Conservation (phyloP, 1,140 invertebrate species). For the Leptinotarsa lineolata region DNA sequence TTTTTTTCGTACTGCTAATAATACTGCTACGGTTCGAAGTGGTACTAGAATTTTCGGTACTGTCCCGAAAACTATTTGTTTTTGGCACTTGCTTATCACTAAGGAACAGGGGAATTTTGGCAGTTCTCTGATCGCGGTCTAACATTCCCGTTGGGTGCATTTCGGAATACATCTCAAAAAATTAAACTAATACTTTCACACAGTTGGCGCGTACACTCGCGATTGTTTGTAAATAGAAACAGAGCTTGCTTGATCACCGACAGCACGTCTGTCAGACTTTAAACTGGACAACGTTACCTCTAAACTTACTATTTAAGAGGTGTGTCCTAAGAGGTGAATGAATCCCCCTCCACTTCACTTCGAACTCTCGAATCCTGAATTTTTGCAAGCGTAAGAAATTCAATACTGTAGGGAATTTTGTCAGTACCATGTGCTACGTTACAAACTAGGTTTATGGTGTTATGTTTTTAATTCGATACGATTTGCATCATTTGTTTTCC, state of each 20-base stretch:
- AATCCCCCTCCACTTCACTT: constrained; percentile 23
- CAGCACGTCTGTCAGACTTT: constrained; percentile 38
- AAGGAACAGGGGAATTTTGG: constrained; percentile 35
- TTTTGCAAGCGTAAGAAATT: constrained; percentile 14
- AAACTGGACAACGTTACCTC: constrained; percentile 32
- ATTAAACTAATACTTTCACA: constrained; percentile 22
- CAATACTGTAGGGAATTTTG: constrained; percentile 5
- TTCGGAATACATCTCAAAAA: constrained; percentile 4
- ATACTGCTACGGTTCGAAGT: neutral
- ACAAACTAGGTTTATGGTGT: neutral
- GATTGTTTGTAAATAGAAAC: constrained; percentile 31
- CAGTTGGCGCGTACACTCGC: constrained; percentile 21
- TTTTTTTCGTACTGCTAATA: constrained; percentile 27
- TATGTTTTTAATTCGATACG: neutral
- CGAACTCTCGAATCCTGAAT: constrained; percentile 9
- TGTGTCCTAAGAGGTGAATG: constrained; percentile 33
- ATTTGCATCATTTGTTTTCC: neutral
- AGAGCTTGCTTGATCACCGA: constrained; percentile 31
- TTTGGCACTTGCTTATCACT: constrained; percentile 30
- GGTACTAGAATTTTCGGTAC: constrained; percentile 7
- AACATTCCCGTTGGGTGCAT: constrained; percentile 46
- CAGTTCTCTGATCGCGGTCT: constrained; percentile 48
- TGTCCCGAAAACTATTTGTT: constrained; percentile 14
- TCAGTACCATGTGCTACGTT: neutral
- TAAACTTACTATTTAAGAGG: constrained; percentile 36